Evolutionary conservation across 1,140 invertebrate species (phyloP).

Genomic region (Pinna nobilis): DNA sequence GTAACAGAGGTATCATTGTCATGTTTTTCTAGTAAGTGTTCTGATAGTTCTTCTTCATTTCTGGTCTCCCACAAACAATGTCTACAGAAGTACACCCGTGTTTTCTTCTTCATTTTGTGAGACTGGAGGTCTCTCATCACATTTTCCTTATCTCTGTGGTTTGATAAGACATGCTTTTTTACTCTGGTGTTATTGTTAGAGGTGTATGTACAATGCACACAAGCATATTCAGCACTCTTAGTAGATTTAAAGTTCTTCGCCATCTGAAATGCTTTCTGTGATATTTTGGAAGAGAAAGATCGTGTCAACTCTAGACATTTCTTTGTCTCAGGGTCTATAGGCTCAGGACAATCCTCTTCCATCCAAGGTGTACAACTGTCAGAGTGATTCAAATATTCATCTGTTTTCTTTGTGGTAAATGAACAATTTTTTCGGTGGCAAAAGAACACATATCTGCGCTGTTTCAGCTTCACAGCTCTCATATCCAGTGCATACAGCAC

Average conservation of each 20-base stretch:
- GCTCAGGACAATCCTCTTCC: constrained; percentile 38
- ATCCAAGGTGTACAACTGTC: constrained; percentile 63
- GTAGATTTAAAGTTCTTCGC: constrained; percentile 32
- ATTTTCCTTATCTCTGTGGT: constrained; percentile 36
- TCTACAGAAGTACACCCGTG: constrained; percentile 52
- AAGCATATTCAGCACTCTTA: constrained; percentile 50
- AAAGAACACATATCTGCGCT: constrained; percentile 61
- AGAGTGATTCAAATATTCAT: constrained; percentile 56
- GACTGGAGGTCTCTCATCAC: constrained; percentile 48
- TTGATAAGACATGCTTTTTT: constrained; percentile 54
- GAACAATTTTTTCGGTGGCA: constrained; percentile 62
- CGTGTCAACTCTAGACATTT: constrained; percentile 59
- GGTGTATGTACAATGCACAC: constrained; percentile 47
- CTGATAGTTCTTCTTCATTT: constrained; percentile 38
- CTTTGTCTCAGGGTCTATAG: constrained; percentile 47
- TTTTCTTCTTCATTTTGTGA: constrained; percentile 37
- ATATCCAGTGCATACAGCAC: constrained; percentile 59
- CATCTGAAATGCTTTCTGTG: constrained; percentile 48
- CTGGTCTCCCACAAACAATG: constrained; percentile 53
- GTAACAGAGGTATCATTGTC: neutral
- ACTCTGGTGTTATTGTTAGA: constrained; percentile 54
- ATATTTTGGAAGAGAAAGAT: constrained; percentile 44
- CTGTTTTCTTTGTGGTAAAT: constrained; percentile 59
- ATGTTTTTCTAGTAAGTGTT: constrained; percentile 47
- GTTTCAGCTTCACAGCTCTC: constrained; percentile 53